These are phyloP conservation scores for Pachyramphus minor DNA, from an alignment of 2,113 vertebrate species.

Conservation along the genomic window DNA sequence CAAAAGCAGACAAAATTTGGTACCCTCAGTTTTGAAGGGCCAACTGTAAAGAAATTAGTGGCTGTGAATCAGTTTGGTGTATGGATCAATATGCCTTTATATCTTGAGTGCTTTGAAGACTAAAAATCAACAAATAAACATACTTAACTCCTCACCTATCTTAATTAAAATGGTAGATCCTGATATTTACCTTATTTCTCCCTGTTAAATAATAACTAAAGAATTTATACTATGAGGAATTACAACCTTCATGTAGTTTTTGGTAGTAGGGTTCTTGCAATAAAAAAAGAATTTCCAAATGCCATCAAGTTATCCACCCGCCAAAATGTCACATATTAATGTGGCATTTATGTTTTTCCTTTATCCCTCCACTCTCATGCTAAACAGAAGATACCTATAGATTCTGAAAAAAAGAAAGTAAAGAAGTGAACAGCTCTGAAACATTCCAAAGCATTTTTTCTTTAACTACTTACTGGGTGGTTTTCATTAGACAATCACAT, in stretches of 20 bases:
- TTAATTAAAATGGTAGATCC: background rate
- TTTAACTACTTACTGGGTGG: background rate
- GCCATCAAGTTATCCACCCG: background rate
- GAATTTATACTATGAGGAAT: background rate
- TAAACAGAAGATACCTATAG: background rate
- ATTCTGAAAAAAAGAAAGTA: background rate
- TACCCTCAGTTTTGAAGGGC: background rate
- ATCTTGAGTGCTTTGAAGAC: background rate
- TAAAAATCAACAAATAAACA: background rate
- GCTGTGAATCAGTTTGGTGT: background rate
- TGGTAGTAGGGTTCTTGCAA: background rate
- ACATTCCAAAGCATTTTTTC: background rate
- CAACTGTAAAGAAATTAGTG: background rate
- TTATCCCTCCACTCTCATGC: background rate
- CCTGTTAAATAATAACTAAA: background rate
- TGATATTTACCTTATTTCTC: background rate
- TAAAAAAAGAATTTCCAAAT: background rate
- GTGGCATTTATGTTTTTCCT: background rate
- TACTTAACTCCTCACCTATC: background rate
- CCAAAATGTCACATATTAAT: background rate
- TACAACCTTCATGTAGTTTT: background rate
- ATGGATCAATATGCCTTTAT: background rate
- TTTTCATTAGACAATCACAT: background rate
- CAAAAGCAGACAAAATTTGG: background rate
- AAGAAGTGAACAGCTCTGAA: background rate